Conservation (phyloP, 2,888 invertebrate genomes). For the Pterostichus niger region DNA sequence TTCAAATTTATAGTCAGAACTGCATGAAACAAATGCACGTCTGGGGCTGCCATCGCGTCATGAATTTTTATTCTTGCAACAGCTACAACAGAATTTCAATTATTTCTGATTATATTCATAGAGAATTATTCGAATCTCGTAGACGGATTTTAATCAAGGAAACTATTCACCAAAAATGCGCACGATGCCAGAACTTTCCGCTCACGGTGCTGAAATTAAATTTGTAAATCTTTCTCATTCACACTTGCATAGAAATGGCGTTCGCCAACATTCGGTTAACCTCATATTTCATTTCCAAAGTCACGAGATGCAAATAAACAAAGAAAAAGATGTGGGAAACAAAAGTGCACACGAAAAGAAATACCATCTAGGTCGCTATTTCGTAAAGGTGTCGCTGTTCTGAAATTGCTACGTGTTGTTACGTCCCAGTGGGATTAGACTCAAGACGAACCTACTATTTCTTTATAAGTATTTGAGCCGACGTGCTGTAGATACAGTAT, state of each 20-base stretch:
- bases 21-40: conserved; percentile 48
- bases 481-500: too few relatives aligned
- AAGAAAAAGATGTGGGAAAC: conserved; percentile 24
- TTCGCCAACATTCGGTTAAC: conserved; percentile 25
- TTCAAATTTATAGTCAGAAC: conserved; percentile 8
- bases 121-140: conserved; percentile 23
- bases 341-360: conserved; percentile 5
- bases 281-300: conserved; percentile 22
- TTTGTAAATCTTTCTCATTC: conserved; percentile 44
- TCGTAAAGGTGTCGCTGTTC: conserved; percentile 31
- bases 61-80: conserved; percentile 57
- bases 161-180: conserved; percentile 50
- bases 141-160: conserved; percentile 49
- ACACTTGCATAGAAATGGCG: conserved; percentile 17
- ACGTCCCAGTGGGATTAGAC: not conserved
- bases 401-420: not conserved
- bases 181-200: not conserved
- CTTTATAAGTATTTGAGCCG: too few relatives aligned
- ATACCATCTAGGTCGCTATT: conserved; percentile 23
- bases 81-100: conserved; percentile 50
- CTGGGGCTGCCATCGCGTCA: conserved; percentile 28
- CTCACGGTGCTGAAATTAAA: conserved; percentile 10
- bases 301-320: conserved; percentile 44
- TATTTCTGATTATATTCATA: conserved; percentile 59
- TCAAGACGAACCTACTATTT: not conserved